These are phyloP conservation scores for Acleris cristana DNA, from an alignment of 2,888 invertebrate species.

Conservation along the genomic window DNA sequence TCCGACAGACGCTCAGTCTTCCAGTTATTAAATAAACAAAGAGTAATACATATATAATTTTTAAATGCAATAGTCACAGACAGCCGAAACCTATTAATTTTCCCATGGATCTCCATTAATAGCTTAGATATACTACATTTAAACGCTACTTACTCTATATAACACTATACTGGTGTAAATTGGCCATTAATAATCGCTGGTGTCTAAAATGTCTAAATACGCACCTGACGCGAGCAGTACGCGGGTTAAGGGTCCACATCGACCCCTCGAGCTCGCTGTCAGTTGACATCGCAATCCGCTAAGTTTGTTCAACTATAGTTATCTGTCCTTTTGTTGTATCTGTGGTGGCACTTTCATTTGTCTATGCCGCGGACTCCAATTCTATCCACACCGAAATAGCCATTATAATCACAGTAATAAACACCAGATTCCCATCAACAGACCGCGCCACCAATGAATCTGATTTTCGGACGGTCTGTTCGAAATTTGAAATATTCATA, in stretches of 20 bases:
- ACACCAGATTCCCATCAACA: slow-evolving; percentile 30
- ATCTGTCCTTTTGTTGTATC: slow-evolving; percentile 22
- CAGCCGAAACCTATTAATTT: too few species aligned
- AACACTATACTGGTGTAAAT: too few species aligned
- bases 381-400: slow-evolving; percentile 16
- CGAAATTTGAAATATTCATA: slow-evolving; percentile 81
- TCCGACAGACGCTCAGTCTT: too few species aligned
- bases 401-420: slow-evolving; percentile 28
- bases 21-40: too few species aligned
- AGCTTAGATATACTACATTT: too few species aligned
- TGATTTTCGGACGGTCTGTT: slow-evolving; percentile 68
- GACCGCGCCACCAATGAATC: slow-evolving; percentile 67
- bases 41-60: too few species aligned
- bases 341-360: slow-evolving; percentile 31
- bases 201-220: too few species aligned
- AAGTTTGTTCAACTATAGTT: not conserved
- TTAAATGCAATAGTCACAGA: too few species aligned
- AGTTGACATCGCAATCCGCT: not conserved
- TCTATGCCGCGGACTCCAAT: slow-evolving; percentile 8
- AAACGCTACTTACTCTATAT: too few species aligned
- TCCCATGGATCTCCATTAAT: too few species aligned
- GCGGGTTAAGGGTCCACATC: not conserved
- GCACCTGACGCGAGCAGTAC: not conserved
- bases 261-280: not conserved
- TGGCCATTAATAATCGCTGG: too few species aligned